A percentile compares a stretch with the other conserved stretches of the same genome.
These are phyloP conservation scores for Taenaris catops DNA, from an alignment of 2,888 invertebrate species.

Conservation along the genomic window DNA sequence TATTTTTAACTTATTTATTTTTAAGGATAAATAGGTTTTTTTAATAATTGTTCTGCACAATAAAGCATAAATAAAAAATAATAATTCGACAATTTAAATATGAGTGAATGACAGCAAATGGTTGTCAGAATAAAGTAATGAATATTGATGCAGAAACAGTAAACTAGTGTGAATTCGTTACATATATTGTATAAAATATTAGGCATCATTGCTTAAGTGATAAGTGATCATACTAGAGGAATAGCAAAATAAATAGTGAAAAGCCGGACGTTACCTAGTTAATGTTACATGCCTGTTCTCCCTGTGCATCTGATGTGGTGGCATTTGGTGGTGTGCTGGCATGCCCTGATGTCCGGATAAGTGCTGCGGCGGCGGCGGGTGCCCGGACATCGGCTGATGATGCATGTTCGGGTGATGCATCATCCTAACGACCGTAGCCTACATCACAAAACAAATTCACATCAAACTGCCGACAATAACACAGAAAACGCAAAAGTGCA, in stretches of 20 bases:
- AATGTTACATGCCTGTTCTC: conserved; percentile 80
- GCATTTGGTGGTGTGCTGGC: conserved; percentile 79
- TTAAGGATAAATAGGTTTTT: too few relatives aligned
- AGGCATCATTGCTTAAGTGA: too few relatives aligned
- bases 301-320: conserved; percentile 83
- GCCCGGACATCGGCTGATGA: conserved; percentile 76
- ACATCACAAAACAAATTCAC: conserved; percentile 60
- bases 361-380: conserved; percentile 69
- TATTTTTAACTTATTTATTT: too few relatives aligned
- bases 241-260: conserved; percentile 46
- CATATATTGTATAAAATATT: too few relatives aligned
- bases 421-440: conserved; percentile 60
- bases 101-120: too few relatives aligned
- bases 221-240: conserved; percentile 9
- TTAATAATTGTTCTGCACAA: too few relatives aligned
- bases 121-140: too few relatives aligned
- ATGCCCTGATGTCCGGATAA: conserved; percentile 65
- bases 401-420: conserved; percentile 80
- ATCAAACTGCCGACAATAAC: conserved; percentile 49
- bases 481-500: conserved; percentile 42
- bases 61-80: too few relatives aligned
- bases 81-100: too few relatives aligned
- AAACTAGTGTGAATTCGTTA: too few relatives aligned
- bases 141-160: too few relatives aligned
- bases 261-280: conserved; percentile 71